Percentiles rank a stretch among this genome's conserved stretches.
Evolutionary conservation across 2,888 invertebrate species (phyloP).

Genomic region (Pammene aurita): DNA sequence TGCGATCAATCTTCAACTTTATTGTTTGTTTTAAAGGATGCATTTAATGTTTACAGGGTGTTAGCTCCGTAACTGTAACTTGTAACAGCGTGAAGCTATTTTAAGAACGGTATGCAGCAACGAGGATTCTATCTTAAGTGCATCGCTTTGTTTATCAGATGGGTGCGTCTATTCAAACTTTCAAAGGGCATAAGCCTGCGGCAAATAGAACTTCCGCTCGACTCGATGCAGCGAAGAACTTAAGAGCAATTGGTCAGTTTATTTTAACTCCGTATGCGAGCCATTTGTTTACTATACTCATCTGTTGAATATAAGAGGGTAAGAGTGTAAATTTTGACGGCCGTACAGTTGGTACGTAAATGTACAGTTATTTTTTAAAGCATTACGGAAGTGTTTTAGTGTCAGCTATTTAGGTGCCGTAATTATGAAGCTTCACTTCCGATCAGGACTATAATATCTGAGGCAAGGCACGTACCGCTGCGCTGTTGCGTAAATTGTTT

Average conservation of each 20-base stretch:
- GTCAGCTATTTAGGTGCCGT: conserved; percentile 34
- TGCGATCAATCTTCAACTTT: conserved; percentile 11
- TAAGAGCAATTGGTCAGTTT: conserved; percentile 33
- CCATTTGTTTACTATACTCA: conserved; percentile 28
- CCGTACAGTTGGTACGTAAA: background rate
- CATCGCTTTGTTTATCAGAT: conserved; percentile 72
- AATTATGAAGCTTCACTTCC: conserved; percentile 27
- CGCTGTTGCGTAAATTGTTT: conserved; percentile 5
- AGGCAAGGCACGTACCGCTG: conserved; percentile 21
- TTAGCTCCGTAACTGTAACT: conserved; percentile 46
- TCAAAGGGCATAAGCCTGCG: conserved; percentile 55
- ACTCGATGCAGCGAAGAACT: conserved; percentile 30
- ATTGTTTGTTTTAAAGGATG: conserved; percentile 27
- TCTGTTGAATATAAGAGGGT: background rate
- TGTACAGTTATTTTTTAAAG: conserved; percentile 33
- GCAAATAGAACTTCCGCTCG: conserved; percentile 58
- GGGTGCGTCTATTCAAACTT: conserved; percentile 64
- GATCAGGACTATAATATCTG: conserved; percentile 13
- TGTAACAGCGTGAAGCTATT: conserved; percentile 60
- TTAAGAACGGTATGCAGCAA: conserved; percentile 66
- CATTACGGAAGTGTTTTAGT: conserved; percentile 35
- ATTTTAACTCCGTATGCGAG: conserved; percentile 30
- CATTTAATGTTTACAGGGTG: conserved; percentile 46
- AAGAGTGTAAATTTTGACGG: conserved; percentile 5
- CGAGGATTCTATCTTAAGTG: conserved; percentile 66